A percentile compares a stretch with the other conserved stretches of the same genome.
Conservation (phyloP, 2,888 invertebrate genomes). For the Periphyllus acericola region DNA sequence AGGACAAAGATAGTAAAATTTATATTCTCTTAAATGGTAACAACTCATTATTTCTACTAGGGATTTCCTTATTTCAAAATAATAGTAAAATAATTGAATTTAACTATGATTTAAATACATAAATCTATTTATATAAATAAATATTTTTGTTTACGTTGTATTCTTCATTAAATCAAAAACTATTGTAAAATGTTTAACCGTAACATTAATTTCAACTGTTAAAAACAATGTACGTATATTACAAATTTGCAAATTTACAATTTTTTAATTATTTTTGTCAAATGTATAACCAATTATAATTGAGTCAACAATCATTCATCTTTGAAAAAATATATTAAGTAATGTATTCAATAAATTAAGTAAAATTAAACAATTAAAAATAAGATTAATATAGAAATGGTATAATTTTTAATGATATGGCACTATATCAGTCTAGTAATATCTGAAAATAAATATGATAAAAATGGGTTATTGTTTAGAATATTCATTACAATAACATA, state of each 20-base stretch:
- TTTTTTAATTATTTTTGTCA: neutral
- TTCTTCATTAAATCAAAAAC: neutral
- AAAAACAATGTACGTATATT: neutral
- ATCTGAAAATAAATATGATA: constrained; percentile 49
- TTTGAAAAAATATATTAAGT: constrained; percentile 1
- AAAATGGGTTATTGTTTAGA: neutral
- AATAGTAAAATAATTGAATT: constrained; percentile 10
- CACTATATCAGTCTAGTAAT: constrained; percentile 58
- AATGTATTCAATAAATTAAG: neutral
- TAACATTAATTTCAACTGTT: neutral
- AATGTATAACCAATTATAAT: neutral
- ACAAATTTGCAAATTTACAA: neutral
- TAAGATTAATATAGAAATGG: neutral
- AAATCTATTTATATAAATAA: neutral
- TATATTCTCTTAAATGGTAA: constrained; percentile 14
- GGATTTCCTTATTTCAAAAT: neutral
- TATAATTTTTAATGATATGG: constrained; percentile 57
- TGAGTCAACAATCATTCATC: neutral
- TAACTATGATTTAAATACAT: neutral
- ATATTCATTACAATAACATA: neutral
- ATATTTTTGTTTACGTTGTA: neutral
- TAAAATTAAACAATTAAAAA: constrained; percentile 11
- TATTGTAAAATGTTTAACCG: neutral
- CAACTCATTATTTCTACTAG: neutral
- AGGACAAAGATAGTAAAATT: neutral